Percentiles rank a stretch among this genome's conserved stretches.
phyloP scores from a whole-genome alignment of 1,140 invertebrate genomes.

The Atta colombica region DNA sequence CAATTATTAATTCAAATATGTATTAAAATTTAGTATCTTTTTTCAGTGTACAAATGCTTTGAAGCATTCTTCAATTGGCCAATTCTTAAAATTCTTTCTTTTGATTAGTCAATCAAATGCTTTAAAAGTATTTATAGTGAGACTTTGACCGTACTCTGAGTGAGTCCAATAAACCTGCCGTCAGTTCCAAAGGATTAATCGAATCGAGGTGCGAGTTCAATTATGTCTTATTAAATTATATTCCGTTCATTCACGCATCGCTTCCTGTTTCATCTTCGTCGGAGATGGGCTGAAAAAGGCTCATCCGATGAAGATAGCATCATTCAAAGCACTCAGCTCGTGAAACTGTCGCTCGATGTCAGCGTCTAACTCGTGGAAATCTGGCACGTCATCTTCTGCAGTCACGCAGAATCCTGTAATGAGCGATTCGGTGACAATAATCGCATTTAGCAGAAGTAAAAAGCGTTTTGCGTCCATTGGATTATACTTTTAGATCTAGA shows the following conservation, averaged over 20 bases:
- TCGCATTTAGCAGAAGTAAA: too few species aligned
- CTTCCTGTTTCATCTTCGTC: neutral
- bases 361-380: conserved; percentile 83
- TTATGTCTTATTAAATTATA: neutral
- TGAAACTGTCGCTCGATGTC: conserved; percentile 85
- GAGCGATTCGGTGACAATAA: neutral
- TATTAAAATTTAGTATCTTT: too few species aligned
- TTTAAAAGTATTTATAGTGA: too few species aligned
- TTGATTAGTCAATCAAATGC: too few species aligned
- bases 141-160: too few species aligned
- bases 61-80: too few species aligned
- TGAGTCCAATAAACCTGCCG: too few species aligned
- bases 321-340: conserved; percentile 82
- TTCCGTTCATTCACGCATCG: neutral
- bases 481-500: too few species aligned
- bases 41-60: too few species aligned
- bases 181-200: neutral
- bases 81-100: too few species aligned
- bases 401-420: conserved; percentile 78
- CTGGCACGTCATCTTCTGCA: conserved; percentile 77
- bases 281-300: neutral
- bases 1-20: too few species aligned
- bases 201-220: neutral
- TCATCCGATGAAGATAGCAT: conserved; percentile 83
- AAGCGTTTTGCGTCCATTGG: too few species aligned